Base-by-base conservation (phyloP, 2,888 invertebrate genomes). In the Clivina fossor region DNA sequence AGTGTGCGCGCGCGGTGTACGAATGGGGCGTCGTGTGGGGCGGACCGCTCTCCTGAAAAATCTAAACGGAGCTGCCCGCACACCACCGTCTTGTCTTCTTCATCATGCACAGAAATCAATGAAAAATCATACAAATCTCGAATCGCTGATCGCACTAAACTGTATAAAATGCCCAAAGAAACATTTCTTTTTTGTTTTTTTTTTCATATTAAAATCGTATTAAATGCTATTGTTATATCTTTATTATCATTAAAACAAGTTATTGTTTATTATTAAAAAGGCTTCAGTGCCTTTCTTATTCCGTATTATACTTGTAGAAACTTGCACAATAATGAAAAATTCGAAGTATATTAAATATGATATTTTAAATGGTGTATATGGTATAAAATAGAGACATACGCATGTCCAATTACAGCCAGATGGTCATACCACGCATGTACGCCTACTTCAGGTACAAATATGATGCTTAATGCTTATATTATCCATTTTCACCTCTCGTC, bases 311-410 rank as follows among this genome's bases (percentile, higher is more conserved):
- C 18, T 38, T 47, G 55, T 67, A 69, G 65, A 68, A 68, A 68
- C 64, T 71, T 70, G 66, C 67, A 65, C 69, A 68, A 66, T 69
- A 69, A 69, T 71, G 69, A 69, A 72, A 71, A 71, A 70, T 70
- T 71, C 71, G 69, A 71, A 72, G 70, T 72, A 70, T 68, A 69
- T 69, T 70, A 69, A 70, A 72, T 69, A 71, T 69, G 70, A 72
- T 69, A 73, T 71, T 73, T 72, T 71, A 73, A 72, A 73, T 69
- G 69, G 66, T 55, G 47, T 72, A 73, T 68, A 70, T 72, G 72
- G 47, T 50, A 57, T 50, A 57, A 55, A 55, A 55, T 55, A 37
- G 46, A 54, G 24, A 54, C 37, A 35, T 28, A 43, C 26, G 37
- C 54, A 54, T 20, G 26, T 46, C 13, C 19, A 38, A 4, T 33